These are phyloP conservation scores for Pituophis catenifer DNA, from an alignment of 2,113 vertebrate species.

Conservation along the genomic window DNA sequence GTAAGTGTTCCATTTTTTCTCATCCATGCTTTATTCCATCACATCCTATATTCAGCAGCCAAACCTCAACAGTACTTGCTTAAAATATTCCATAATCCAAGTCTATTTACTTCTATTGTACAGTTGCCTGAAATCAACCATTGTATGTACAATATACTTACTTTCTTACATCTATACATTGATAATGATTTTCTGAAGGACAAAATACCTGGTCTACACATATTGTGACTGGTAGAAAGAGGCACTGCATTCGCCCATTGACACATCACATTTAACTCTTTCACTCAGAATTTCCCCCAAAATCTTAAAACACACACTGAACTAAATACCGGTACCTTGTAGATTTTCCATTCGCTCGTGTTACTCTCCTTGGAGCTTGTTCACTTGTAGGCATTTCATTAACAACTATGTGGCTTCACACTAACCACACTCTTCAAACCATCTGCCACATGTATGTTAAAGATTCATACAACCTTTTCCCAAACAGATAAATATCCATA, in stretches of 20 bases:
- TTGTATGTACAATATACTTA: neutral
- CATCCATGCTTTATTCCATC: neutral
- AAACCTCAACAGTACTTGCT: neutral
- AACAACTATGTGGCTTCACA: neutral
- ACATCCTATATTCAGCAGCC: neutral
- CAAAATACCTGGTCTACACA: neutral
- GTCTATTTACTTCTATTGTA: neutral
- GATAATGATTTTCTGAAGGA: neutral
- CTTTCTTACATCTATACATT: neutral
- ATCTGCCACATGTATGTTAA: neutral
- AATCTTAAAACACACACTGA: neutral
- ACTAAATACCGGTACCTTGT: neutral
- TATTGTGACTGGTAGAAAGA: neutral
- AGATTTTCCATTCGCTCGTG: neutral
- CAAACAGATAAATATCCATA: neutral
- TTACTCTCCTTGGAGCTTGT: neutral
- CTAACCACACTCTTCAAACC: neutral
- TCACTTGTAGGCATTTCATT: neutral
- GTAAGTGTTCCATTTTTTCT: neutral
- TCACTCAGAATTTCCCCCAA: neutral
- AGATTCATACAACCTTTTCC: neutral
- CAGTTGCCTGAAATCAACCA: neutral
- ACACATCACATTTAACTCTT: neutral
- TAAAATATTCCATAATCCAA: neutral
- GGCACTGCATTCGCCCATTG: neutral